Percentiles rank a stretch among this genome's conserved stretches.
Conservation (phyloP, 1,140 invertebrate genomes). For the Dryas iulia region DNA sequence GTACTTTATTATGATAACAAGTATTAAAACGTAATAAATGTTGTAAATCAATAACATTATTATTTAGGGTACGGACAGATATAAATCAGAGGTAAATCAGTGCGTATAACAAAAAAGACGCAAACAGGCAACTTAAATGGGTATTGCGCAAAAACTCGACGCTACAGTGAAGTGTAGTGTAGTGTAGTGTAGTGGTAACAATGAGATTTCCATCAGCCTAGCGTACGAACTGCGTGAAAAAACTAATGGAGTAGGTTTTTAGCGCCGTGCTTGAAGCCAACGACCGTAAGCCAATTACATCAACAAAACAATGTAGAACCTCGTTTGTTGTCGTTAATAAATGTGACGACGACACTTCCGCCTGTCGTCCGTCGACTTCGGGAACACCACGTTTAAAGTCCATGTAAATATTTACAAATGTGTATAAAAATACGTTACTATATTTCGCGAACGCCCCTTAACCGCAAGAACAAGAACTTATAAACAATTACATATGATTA, state of each 20-base stretch:
- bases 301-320: conserved; percentile 6
- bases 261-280: conserved; percentile 10
- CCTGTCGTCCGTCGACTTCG: background rate
- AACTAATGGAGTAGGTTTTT: conserved; percentile 18
- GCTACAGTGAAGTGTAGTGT: background rate
- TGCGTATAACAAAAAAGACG: background rate
- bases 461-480: too few species aligned
- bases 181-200: conserved; percentile 8
- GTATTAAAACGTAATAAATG: too few species aligned
- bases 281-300: conserved; percentile 10
- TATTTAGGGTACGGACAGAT: too few species aligned
- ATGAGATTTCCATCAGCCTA: conserved; percentile 13
- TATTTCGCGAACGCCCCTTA: too few species aligned
- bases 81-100: background rate
- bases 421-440: background rate
- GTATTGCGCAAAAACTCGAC: conserved; percentile 7
- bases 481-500: too few species aligned
- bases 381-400: background rate
- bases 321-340: conserved; percentile 7
- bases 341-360: background rate
- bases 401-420: background rate
- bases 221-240: conserved; percentile 1
- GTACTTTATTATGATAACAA: too few species aligned
- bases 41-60: too few species aligned
- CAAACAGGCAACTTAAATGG: conserved; percentile 2